Evolutionary conservation across 2,797 vertebrate species (phyloP).

Genomic region (Helostoma temminkii): DNA sequence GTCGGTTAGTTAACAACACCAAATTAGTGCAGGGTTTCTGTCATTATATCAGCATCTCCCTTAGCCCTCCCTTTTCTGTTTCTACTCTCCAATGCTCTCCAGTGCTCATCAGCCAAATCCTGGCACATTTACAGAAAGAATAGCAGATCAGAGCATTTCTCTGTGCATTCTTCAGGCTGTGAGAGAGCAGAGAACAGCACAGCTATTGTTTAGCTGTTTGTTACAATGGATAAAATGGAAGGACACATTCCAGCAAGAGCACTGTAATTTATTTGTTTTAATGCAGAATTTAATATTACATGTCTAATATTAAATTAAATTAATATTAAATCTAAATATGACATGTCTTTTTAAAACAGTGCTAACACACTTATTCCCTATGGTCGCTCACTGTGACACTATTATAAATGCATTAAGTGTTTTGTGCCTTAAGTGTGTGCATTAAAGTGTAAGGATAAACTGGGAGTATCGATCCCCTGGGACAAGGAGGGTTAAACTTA

Average conservation of each 20-base stretch:
- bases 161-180: constrained; percentile 38
- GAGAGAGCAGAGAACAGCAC: constrained; percentile 30
- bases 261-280: constrained; percentile 31
- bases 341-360: not conserved
- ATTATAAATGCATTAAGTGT: constrained; percentile 24
- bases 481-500: constrained; percentile 68
- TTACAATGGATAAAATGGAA: constrained; percentile 27
- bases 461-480: constrained; percentile 47
- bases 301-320: too few species aligned
- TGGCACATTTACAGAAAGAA: constrained; percentile 60
- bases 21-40: constrained; percentile 32
- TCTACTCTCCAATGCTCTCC: constrained; percentile 44
- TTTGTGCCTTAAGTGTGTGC: constrained; percentile 28
- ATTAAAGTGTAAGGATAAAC: constrained; percentile 60
- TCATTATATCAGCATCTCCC: constrained; percentile 38
- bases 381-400: constrained; percentile 7
- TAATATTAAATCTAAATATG: too few species aligned
- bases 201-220: constrained; percentile 46
- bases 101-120: constrained; percentile 51
- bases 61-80: constrained; percentile 15
- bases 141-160: constrained; percentile 54
- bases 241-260: constrained; percentile 24
- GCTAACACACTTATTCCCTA: constrained; percentile 15
- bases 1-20: constrained; percentile 14
- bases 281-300: constrained; percentile 20